These are phyloP conservation scores for Doryteuthis pealeii DNA, from an alignment of 1,140 invertebrate genomes.

Conservation along the genomic window DNA sequence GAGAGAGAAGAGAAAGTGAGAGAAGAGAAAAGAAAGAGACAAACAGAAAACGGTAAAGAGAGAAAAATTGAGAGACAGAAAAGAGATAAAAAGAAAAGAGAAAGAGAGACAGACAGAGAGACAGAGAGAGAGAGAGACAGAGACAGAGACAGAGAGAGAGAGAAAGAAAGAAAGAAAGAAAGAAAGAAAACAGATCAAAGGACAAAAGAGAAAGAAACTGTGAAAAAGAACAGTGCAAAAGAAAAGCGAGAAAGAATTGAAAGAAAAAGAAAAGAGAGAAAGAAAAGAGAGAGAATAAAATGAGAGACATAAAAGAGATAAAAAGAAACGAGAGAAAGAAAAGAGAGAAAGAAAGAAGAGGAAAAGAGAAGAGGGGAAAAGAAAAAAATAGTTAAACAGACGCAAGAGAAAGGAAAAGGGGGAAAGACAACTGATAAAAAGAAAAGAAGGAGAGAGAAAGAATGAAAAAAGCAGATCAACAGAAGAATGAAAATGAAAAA, in stretches of 20 bases:
- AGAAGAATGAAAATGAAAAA: not conserved
- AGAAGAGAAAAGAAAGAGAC: no score
- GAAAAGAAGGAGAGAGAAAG: not conserved
- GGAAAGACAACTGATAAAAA: not conserved
- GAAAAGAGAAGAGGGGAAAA: not conserved
- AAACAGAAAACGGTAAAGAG: not conserved
- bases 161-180: not conserved
- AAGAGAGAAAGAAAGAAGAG: not conserved
- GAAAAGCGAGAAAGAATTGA: not conserved
- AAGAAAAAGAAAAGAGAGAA: not conserved
- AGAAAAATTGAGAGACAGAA: not conserved
- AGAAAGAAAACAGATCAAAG: not conserved
- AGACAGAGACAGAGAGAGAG: not conserved
- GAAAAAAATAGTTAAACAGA: not conserved
- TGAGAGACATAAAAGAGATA: not conserved
- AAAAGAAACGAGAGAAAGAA: not conserved
- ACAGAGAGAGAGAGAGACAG: not conserved
- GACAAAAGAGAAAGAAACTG: not conserved
- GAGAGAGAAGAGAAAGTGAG: not conserved
- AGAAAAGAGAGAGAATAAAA: not conserved
- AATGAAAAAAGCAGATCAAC: not conserved
- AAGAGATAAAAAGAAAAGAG: not conserved
- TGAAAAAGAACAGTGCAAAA: not conserved
- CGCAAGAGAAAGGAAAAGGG: not conserved
- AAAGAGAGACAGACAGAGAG: not conserved